Evolutionary conservation across 2,797 vertebrate species (phyloP), one percentile per base, ranked within the genome.

Genomic region (Phataginus tetradactyla): DNA sequence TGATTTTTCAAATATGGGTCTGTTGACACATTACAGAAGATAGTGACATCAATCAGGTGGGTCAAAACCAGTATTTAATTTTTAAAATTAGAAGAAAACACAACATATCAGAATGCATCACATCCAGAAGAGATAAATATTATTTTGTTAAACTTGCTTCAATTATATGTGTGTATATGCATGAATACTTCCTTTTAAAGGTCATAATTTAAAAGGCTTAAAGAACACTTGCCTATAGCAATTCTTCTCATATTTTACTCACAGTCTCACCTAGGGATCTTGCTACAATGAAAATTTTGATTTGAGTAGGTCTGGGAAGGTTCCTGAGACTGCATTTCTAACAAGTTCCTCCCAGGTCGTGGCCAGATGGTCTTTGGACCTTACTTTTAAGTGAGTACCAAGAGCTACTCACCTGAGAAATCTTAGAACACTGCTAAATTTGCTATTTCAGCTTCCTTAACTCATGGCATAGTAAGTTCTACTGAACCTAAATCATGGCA

Each of bases 381-480:
- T 80, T 66, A 90, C 29, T 94, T 87, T 39, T 39, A 39, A 39
- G 39, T 78, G 59, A 86, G 23, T 88, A 85, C 45, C 37, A 55
- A 78, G 4, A 94, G 23, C 34, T 68, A 92, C 14, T 89, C 25
- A 53, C 32, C 7, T 68, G 4, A 84, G 59, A 84, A 69, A 85
- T 57, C 37, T 86, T n/a, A 90, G 64, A 87, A 57, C 2, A 42
- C 49, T 91, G 25, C n/a, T 93, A 81, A 77, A 59, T 61, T 85
- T 95, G n/a, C 59, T 75, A 93, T 20, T 94, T 88, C 53, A 87
- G 53, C 32, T 90, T 94, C 59, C n/a, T 49, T 86, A 94, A 90
- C 14, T 57, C 49, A 66, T 25, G 13, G n/a, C 34, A 74, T 29
- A 42, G 17, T 61, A 78, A 53, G 5, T 66, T 87, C 57, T 63